Percentiles rank a stretch among this genome's conserved stretches.
These are phyloP conservation scores for Agrochola lychnidis DNA, from an alignment of 2,888 invertebrate species.

Conservation along the genomic window DNA sequence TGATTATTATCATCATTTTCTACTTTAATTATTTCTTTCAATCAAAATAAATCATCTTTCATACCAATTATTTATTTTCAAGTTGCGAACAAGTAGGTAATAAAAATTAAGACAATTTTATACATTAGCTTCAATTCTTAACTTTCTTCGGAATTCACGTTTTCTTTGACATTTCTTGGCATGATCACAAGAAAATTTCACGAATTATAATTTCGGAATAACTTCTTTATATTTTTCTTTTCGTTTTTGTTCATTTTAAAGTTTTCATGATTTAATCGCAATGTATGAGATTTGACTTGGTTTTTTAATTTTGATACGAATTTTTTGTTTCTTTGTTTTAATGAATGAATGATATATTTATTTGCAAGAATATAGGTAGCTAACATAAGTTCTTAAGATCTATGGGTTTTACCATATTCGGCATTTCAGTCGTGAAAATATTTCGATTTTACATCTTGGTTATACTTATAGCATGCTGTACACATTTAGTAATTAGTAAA, in stretches of 20 bases:
- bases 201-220: slow-evolving; percentile 37
- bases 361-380: no score
- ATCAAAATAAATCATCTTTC: background rate
- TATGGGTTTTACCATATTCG: no score
- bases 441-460: no score
- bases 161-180: slow-evolving; percentile 37
- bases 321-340: background rate
- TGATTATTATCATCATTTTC: no score
- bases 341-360: background rate
- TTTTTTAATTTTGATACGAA: background rate
- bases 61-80: background rate
- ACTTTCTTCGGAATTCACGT: slow-evolving; percentile 28
- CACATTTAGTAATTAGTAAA: no score
- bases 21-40: no score
- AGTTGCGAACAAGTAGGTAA: background rate
- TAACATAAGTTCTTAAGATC: no score
- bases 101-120: slow-evolving; percentile 9
- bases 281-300: background rate
- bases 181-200: slow-evolving; percentile 38
- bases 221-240: slow-evolving; percentile 24
- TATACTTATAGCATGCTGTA: no score
- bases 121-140: slow-evolving; percentile 4
- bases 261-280: background rate
- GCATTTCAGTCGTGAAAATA: no score
- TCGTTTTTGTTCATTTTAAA: slow-evolving; percentile 11